A percentile compares a stretch with the other conserved stretches of the same genome.
These are phyloP conservation scores for Mus pahari DNA, from an alignment of 2,113 vertebrate genomes.

Conservation along the genomic window DNA sequence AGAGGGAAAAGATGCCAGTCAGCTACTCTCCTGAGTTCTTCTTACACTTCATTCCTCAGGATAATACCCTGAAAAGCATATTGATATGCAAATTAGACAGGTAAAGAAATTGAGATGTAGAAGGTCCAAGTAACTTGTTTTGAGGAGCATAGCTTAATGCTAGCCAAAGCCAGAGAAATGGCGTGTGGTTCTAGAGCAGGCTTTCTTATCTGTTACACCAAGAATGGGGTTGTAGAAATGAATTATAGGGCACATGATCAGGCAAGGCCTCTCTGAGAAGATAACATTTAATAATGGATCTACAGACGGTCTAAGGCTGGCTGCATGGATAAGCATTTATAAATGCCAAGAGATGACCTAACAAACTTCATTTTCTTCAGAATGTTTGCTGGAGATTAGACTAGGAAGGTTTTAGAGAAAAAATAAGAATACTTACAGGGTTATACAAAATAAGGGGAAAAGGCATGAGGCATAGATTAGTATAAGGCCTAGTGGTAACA, in stretches of 20 bases:
- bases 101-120: background rate
- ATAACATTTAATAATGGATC: slow-evolving; percentile 44
- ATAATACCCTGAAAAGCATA: background rate
- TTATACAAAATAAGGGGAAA: slow-evolving; percentile 35
- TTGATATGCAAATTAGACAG: slow-evolving; percentile 12
- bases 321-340: slow-evolving; percentile 49
- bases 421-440: slow-evolving; percentile 56
- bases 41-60: background rate
- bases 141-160: background rate
- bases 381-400: slow-evolving; percentile 58
- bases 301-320: slow-evolving; percentile 29
- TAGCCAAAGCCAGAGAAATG: background rate
- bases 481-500: slow-evolving; percentile 34
- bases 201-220: slow-evolving; percentile 46
- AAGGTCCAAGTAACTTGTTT: background rate
- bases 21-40: slow-evolving; percentile 21
- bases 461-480: slow-evolving; percentile 13
- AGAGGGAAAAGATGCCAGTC: background rate
- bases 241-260: background rate
- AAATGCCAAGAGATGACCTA: slow-evolving; percentile 44
- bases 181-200: background rate
- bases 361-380: slow-evolving; percentile 50
- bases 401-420: background rate
- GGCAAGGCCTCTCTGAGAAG: slow-evolving; percentile 4
- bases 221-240: slow-evolving; percentile 11